Conservation (phyloP, 2,113 vertebrate genomes). For the Campylomormyrus numenius region DNA sequence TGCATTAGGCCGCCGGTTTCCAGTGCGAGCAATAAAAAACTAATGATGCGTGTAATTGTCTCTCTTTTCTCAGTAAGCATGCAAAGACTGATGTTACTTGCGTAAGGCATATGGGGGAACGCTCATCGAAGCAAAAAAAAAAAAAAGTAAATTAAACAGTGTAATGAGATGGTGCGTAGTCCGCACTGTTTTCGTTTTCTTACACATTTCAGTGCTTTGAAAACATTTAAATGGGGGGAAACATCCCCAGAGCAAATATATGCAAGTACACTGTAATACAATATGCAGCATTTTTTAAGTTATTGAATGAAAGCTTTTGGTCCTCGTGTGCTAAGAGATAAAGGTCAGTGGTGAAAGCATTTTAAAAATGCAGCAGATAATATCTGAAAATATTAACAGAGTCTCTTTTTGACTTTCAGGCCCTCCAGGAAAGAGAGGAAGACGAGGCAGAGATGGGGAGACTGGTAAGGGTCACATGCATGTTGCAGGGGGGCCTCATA, state of each 20-base stretch:
- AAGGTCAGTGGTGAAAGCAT: conserved; percentile 14
- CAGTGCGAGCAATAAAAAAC: conserved; percentile 35
- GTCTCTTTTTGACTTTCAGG: conserved; percentile 64
- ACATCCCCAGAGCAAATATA: conserved; percentile 15
- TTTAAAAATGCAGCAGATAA: conserved; percentile 24
- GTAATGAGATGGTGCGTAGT: background rate
- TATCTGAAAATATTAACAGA: conserved; percentile 22
- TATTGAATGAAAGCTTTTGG: background rate
- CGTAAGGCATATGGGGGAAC: conserved; percentile 19
- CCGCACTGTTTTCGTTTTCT: background rate
- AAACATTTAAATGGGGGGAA: background rate
- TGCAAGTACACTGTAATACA: conserved; percentile 8
- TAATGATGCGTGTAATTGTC: conserved; percentile 53
- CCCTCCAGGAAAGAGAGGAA: conserved; percentile 92
- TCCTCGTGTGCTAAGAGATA: background rate
- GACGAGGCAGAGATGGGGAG: conserved; percentile 90
- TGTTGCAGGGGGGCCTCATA: background rate
- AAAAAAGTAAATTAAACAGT: background rate
- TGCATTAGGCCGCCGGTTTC: conserved; percentile 22
- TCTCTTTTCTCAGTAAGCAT: conserved; percentile 40
- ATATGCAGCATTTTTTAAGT: conserved; percentile 12
- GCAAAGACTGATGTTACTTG: conserved; percentile 35
- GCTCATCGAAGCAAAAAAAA: conserved; percentile 30
- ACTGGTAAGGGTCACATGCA: conserved; percentile 70
- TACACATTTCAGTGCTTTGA: background rate